Percentiles rank a stretch among this genome's conserved stretches.
Conservation (phyloP, 2,797 vertebrate genomes). For the Onychomys torridus region DNA sequence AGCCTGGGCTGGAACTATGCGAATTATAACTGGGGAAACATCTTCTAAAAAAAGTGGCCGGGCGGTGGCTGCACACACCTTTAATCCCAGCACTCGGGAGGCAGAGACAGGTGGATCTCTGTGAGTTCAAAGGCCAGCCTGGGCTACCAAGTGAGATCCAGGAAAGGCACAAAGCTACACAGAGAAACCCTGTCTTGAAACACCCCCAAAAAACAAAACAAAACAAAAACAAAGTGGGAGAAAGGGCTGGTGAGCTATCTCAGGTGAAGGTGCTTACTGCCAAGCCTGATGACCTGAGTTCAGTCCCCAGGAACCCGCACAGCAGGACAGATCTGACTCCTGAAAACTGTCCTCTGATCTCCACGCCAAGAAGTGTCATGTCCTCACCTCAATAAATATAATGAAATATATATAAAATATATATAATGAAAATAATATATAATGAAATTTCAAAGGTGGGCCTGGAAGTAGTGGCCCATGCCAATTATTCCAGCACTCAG, state of each 20-base stretch:
- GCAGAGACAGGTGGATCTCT: too few relatives aligned
- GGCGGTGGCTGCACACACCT: too few relatives aligned
- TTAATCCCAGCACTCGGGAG: too few relatives aligned
- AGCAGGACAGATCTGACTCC: neutral
- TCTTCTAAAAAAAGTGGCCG: neutral
- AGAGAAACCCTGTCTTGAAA: too few relatives aligned
- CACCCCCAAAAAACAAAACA: too few relatives aligned
- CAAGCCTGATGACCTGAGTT: neutral
- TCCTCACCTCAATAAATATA: neutral
- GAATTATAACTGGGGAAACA: neutral
- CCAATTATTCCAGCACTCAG: neutral
- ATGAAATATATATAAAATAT: too few relatives aligned
- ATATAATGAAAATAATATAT: too few relatives aligned
- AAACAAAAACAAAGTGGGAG: too few relatives aligned
- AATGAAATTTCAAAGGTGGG: neutral
- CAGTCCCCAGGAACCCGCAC: neutral
- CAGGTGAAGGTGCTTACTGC: neutral
- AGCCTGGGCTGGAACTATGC: neutral
- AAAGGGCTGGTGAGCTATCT: neutral
- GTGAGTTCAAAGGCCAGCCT: too few relatives aligned
- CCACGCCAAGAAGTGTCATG: neutral
- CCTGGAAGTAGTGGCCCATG: too few relatives aligned
- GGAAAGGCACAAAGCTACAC: too few relatives aligned
- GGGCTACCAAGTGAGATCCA: too few relatives aligned
- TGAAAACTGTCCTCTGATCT: neutral